phyloP scores from a whole-genome alignment of 2,888 invertebrate genomes.

The Argyra leucocephala region DNA sequence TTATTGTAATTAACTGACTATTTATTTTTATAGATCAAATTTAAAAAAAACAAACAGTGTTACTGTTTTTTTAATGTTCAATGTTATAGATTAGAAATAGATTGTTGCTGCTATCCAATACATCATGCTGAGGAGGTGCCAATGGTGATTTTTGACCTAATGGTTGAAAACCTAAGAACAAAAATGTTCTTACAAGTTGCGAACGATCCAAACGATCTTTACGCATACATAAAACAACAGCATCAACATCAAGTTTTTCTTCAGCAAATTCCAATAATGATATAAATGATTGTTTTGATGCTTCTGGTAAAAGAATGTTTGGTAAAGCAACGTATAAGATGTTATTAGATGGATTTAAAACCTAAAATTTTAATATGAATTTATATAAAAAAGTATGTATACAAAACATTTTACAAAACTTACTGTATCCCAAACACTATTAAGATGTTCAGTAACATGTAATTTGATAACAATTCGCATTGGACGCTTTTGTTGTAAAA shows the following conservation, averaged over 20 bases:
- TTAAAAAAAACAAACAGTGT: no score
- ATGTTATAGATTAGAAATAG: conserved; percentile 46
- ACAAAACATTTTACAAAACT: conserved; percentile 32
- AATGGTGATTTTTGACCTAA: conserved; percentile 72
- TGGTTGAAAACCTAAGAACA: conserved; percentile 90
- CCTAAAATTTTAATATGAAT: conserved; percentile 25
- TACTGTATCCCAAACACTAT: conserved; percentile 77
- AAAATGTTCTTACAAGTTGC: conserved; percentile 85
- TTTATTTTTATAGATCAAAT: no score
- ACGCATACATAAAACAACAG: conserved; percentile 67
- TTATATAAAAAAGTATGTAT: conserved; percentile 7
- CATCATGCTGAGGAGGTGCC: conserved; percentile 50
- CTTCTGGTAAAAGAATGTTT: conserved; percentile 72
- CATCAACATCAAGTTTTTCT: conserved; percentile 74
- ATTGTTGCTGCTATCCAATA: conserved; percentile 51
- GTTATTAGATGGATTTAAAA: conserved; percentile 48
- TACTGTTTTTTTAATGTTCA: conserved; percentile 38
- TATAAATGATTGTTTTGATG: conserved; percentile 92
- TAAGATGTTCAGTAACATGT: conserved; percentile 65
- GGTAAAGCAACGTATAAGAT: conserved; percentile 84
- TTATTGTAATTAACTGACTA: no score
- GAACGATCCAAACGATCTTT: conserved; percentile 78
- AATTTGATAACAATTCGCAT: conserved; percentile 67
- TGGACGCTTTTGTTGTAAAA: conserved; percentile 57
- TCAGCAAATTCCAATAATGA: conserved; percentile 91